Evolutionary conservation across 2,888 invertebrate genomes (phyloP).

Genomic region (Brachyptera putata): DNA sequence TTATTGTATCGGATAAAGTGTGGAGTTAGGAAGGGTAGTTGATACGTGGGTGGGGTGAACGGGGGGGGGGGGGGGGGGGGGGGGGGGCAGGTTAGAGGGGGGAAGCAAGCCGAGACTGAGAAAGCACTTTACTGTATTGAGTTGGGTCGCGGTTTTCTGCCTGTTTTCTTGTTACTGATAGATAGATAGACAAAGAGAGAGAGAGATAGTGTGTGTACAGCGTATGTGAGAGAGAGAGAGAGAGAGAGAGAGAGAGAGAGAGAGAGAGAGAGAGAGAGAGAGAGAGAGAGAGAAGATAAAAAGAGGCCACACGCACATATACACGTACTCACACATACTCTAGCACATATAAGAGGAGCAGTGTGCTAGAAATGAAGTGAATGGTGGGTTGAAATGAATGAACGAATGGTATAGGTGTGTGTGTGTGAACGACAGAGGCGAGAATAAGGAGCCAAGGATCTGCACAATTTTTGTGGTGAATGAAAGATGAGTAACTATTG

Average conservation of each 20-base stretch:
- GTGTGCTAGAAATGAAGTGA: too few relatives aligned
- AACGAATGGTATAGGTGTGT: background rate
- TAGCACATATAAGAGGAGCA: too few relatives aligned
- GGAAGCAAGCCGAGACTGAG: constrained; percentile 7
- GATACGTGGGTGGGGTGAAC: constrained; percentile 17
- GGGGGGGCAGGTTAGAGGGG: background rate
- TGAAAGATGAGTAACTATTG: too few relatives aligned
- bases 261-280: background rate
- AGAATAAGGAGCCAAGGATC: too few relatives aligned
- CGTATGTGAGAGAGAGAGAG: constrained; percentile 8
- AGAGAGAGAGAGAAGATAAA: background rate
- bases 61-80: constrained; percentile 2
- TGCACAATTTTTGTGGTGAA: too few relatives aligned
- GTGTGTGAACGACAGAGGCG: background rate
- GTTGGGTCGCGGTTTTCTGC: constrained; percentile 38
- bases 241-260: background rate
- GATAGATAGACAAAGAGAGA: constrained; percentile 2
- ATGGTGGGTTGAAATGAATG: background rate
- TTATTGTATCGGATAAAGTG: constrained; percentile 27
- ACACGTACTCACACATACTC: too few relatives aligned
- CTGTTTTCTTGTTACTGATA: constrained; percentile 15
- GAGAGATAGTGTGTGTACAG: background rate
- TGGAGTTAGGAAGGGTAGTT: constrained; percentile 14
- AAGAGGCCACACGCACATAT: too few relatives aligned
- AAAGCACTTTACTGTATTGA: constrained; percentile 49